Base-by-base conservation (phyloP, 2,797 vertebrate genomes). In the Sebastes paucispinis region DNA sequence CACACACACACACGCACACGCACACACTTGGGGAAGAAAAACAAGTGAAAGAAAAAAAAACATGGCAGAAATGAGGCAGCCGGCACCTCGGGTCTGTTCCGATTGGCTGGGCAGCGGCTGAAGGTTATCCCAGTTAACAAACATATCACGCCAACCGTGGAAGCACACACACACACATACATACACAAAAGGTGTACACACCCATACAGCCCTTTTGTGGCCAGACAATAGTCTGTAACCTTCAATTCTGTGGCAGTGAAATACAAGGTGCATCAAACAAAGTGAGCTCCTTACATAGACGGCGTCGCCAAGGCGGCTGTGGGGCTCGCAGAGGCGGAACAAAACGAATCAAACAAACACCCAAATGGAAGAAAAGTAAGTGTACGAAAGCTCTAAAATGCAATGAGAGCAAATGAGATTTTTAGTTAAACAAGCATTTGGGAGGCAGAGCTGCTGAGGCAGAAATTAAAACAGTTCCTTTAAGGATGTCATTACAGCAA, bases 41-140 rank as follows among this genome's bases (percentile, higher is more conserved):
- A 78, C 57, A 67, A 87, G 69, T 20, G 43, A 72, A 72, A 36
- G 20, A 65, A 79, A 58, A 47, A 75, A 82, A 81, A 82, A 82
- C 50, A 84, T 70, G 83, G 20, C 80, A 90, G 81, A 87, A 92
- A 91, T 31, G 75, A 89, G 82, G 86, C 89, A 89, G 88, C 75
- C 79, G 18, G 84, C 83, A 89, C 72, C 77, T 90, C 90, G 39
- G 72, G 81, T 74, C 86, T 82, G 93, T 95, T 94, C 91, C 89
- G 20, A 92, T 85, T 93, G 91, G 93, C 89, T 94, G 92, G 87
- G 91, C 90, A 92, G 86, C 72, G 25, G 85, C 75, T 93, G 93
- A 95, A 94, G 93, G 94, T 95, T 93, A 94, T 87, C 78, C 84
- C 67, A n/a, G 81, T 87, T 89, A 91, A 92, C 88, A 91, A 93